phyloP scores from a whole-genome alignment of 2,797 vertebrate species.

The Babyrousa celebensis region DNA sequence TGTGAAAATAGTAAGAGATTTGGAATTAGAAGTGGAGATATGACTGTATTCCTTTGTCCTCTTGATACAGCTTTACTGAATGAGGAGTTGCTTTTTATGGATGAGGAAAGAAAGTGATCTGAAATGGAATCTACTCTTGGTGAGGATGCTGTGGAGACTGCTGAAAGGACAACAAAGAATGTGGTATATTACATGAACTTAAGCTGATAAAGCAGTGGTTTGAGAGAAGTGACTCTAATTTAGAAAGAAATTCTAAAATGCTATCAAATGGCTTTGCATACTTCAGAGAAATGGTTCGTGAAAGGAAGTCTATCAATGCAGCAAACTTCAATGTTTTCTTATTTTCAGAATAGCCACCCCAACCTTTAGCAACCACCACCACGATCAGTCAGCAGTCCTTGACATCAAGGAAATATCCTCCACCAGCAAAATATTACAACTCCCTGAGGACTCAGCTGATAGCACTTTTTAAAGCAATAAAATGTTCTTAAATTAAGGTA shows the following conservation, averaged over 20 bases:
- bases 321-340: not conserved
- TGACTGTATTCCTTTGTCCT: not conserved
- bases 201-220: not conserved
- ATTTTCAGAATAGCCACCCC: not conserved
- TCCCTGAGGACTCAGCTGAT: too few species aligned
- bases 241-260: not conserved
- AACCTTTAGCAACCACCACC: not conserved
- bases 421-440: not conserved
- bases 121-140: not conserved
- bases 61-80: not conserved
- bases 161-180: not conserved
- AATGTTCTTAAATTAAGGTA: not conserved
- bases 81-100: not conserved
- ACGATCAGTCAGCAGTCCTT: not conserved
- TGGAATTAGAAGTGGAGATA: not conserved
- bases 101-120: not conserved
- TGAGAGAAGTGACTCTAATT: not conserved
- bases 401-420: not conserved
- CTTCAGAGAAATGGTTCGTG: not conserved
- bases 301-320: not conserved
- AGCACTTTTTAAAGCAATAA: not conserved
- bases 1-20: not conserved
- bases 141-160: not conserved
- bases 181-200: not conserved
- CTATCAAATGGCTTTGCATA: not conserved